Evolutionary conservation across 2,888 invertebrate genomes (phyloP).

Genomic region (Himalopsyche japonica): DNA sequence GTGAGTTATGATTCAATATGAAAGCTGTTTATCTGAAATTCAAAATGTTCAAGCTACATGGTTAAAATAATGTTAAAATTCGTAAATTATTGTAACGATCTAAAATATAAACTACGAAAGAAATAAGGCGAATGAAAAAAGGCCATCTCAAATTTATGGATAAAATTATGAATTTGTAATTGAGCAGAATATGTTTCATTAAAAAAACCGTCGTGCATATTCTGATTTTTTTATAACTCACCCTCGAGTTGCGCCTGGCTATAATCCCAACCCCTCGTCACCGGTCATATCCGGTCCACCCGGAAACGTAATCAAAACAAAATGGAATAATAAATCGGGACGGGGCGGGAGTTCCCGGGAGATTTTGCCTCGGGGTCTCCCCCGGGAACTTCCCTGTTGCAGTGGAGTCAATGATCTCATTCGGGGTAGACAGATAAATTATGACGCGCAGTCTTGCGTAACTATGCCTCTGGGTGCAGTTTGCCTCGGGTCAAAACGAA

Average conservation of each 20-base stretch:
- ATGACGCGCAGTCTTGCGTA: neutral
- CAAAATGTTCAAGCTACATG: no score
- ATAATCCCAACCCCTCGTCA: neutral
- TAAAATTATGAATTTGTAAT: no score
- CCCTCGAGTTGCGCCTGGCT: neutral
- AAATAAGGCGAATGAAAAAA: no score
- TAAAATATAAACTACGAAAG: no score
- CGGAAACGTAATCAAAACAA: constrained; percentile 6
- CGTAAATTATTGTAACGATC: no score
- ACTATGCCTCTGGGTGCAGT: neutral
- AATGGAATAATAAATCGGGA: constrained; percentile 7
- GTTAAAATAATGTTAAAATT: no score
- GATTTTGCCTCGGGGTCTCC: neutral
- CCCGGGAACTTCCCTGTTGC: neutral
- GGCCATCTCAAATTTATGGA: no score
- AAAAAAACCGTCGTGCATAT: neutral
- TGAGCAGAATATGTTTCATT: no score
- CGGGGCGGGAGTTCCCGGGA: neutral
- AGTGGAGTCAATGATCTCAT: neutral
- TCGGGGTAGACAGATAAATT: neutral
- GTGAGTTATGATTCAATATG: no score
- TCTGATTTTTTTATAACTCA: neutral
- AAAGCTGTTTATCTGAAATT: no score
- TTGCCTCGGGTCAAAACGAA: neutral
- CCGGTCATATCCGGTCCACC: neutral